Percentiles rank a stretch among this genome's conserved stretches.
These are phyloP conservation scores for Chirona hameri DNA, from an alignment of 2,888 invertebrate genomes.

Conservation along the genomic window DNA sequence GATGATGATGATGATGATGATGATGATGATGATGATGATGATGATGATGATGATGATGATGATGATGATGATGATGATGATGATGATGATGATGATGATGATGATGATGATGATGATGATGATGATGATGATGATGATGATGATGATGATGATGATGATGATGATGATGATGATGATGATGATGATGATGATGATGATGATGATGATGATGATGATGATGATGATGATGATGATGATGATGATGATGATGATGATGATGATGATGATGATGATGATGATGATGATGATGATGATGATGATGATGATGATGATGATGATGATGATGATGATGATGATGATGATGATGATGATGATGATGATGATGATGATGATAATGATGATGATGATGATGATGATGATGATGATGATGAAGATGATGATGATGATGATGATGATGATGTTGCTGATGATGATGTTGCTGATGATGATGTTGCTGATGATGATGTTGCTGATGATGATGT, in stretches of 20 bases:
- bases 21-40: constrained; percentile 22
- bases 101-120: constrained; percentile 22
- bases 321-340: constrained; percentile 22
- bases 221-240: constrained; percentile 22
- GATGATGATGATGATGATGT: too few species aligned
- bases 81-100: constrained; percentile 3
- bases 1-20: constrained; percentile 22
- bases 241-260: constrained; percentile 22
- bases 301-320: constrained; percentile 22
- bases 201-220: constrained; percentile 9
- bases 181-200: not conserved
- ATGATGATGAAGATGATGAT: constrained; percentile 10
- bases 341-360: constrained; percentile 22
- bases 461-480: too few species aligned
- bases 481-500: too few species aligned
- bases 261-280: constrained; percentile 22
- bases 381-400: constrained; percentile 22
- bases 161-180: constrained; percentile 22
- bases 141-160: constrained; percentile 22
- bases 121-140: constrained; percentile 22
- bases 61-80: not conserved
- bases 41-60: constrained; percentile 22
- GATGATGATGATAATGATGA: constrained; percentile 22
- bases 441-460: too few species aligned
- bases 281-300: constrained; percentile 22